These are phyloP conservation scores for Sebastes fasciatus DNA, from an alignment of 2,113 vertebrate genomes.

Conservation along the genomic window DNA sequence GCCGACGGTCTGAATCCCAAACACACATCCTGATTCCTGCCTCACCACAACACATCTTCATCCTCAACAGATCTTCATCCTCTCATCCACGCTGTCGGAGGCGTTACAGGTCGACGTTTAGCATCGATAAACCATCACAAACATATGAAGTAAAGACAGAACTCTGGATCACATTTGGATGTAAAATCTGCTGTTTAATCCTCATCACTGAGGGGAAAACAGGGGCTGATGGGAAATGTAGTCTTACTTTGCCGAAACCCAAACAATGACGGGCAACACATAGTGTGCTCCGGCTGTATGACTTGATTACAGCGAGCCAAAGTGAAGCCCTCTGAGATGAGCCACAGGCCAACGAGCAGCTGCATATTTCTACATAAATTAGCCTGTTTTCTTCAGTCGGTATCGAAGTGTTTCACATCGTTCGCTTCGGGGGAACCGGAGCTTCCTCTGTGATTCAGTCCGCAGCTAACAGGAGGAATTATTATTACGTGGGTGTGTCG, in stretches of 20 bases:
- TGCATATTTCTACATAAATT: slow-evolving; percentile 64
- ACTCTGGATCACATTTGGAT: neutral
- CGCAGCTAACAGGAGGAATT: slow-evolving; percentile 8
- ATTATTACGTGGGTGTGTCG: slow-evolving; percentile 21
- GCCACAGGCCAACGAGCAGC: slow-evolving; percentile 43
- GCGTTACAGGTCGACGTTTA: too few species aligned
- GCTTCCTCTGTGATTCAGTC: slow-evolving; percentile 30
- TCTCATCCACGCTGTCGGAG: neutral
- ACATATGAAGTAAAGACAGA: neutral
- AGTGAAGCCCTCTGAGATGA: slow-evolving; percentile 35
- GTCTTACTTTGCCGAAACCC: slow-evolving; percentile 7
- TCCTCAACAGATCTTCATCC: slow-evolving; percentile 28
- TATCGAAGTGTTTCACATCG: slow-evolving; percentile 38
- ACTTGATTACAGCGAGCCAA: slow-evolving; percentile 25
- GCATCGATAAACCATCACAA: neutral
- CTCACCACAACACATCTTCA: slow-evolving; percentile 25
- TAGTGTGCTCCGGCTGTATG: slow-evolving; percentile 2
- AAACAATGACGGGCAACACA: neutral
- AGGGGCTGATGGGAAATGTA: slow-evolving; percentile 42
- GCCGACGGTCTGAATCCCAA: slow-evolving; percentile 60
- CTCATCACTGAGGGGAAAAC: neutral
- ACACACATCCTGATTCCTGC: slow-evolving; percentile 35
- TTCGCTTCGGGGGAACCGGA: slow-evolving; percentile 19
- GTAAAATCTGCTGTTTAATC: neutral
- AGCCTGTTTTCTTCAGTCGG: slow-evolving; percentile 28